phyloP scores from a whole-genome alignment of 1,140 invertebrate species.

The Calosoma granatense region DNA sequence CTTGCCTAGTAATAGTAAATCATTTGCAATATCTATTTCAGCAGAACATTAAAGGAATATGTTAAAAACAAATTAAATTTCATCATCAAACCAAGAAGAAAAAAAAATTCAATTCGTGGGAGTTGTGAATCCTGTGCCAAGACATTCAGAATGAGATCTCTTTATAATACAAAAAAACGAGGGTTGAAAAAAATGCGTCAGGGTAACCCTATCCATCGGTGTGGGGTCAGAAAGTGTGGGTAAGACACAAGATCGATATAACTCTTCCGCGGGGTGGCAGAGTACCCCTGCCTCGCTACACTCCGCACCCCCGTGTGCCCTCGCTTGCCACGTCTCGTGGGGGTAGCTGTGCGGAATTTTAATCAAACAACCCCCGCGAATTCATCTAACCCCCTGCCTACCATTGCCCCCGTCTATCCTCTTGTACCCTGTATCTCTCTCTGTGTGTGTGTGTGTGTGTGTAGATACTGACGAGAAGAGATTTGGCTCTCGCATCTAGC shows the following conservation, averaged over 20 bases:
- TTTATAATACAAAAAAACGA: not conserved
- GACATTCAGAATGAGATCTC: constrained; percentile 12
- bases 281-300: constrained; percentile 15
- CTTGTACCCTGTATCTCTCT: no score
- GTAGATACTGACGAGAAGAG: no score
- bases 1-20: no score
- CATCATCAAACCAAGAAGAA: no score
- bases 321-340: constrained; percentile 1
- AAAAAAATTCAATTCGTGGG: no score
- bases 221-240: constrained; percentile 18
- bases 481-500: no score
- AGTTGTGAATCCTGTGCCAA: constrained; percentile 7
- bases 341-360: constrained; percentile 23
- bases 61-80: no score
- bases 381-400: no score
- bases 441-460: no score
- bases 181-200: constrained; percentile 21
- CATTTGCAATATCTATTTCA: no score
- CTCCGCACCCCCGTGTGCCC: not conserved
- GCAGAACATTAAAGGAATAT: no score
- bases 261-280: constrained; percentile 35
- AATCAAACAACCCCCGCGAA: constrained; percentile 24
- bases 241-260: constrained; percentile 37
- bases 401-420: no score
- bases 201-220: constrained; percentile 33